Percentiles rank a stretch among this genome's conserved stretches.
These are phyloP conservation scores for Falco concolor DNA, from an alignment of 2,797 vertebrate genomes.

Conservation along the genomic window DNA sequence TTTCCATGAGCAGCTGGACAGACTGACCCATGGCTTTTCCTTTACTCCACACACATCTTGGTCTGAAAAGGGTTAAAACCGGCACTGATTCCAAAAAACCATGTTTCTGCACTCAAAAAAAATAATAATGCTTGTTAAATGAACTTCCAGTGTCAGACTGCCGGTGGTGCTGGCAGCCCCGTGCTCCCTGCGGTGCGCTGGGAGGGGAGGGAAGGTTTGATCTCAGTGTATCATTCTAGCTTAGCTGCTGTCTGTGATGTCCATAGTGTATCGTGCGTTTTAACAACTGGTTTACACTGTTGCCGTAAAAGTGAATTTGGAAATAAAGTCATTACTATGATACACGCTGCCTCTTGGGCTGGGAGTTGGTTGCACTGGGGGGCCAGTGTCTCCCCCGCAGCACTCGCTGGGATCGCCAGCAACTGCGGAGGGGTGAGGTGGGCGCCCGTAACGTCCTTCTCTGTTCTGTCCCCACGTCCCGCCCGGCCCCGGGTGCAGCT, in stretches of 20 bases:
- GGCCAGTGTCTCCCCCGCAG: too few species aligned
- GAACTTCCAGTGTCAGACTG: background rate
- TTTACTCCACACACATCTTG: conserved; percentile 35
- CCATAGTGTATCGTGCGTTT: conserved; percentile 90
- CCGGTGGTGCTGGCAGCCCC: conserved; percentile 73
- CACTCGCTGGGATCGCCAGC: too few species aligned
- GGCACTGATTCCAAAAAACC: background rate
- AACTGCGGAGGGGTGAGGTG: too few species aligned
- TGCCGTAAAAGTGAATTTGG: conserved; percentile 98
- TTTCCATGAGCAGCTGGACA: background rate
- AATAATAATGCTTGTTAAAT: background rate
- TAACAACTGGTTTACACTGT: conserved; percentile 91
- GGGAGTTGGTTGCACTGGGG: background rate
- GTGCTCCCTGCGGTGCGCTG: conserved; percentile 50
- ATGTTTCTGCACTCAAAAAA: conserved; percentile 34
- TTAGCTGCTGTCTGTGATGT: conserved; percentile 89
- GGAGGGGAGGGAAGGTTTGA: conserved; percentile 62
- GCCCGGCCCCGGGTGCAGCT: background rate
- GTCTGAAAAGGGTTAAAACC: conserved; percentile 59
- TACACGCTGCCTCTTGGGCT: background rate
- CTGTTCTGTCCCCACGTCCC: background rate
- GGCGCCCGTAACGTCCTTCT: too few species aligned
- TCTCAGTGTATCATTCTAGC: conserved; percentile 85
- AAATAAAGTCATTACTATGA: conserved; percentile 91
- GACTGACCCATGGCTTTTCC: background rate